Percentiles rank a stretch among this genome's conserved stretches.
phyloP scores from a whole-genome alignment of 2,113 vertebrate genomes.

The Ammospiza caudacuta region DNA sequence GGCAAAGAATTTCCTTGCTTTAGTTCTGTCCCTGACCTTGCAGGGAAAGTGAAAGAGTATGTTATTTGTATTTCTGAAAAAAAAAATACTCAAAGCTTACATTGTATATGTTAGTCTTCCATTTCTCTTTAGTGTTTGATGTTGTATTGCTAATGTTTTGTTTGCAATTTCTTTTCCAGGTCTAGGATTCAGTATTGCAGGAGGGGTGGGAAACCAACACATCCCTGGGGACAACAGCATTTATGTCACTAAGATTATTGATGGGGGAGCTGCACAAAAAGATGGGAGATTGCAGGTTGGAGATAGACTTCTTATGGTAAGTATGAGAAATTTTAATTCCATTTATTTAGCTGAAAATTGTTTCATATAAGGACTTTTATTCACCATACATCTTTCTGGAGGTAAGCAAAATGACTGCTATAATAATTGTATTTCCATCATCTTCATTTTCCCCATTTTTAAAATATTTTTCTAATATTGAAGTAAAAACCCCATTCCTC shows the following conservation, averaged over 20 bases:
- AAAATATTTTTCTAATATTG: not conserved
- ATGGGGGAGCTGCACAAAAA: constrained; percentile 94
- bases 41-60: not conserved
- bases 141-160: not conserved
- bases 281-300: constrained; percentile 91
- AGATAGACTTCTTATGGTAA: constrained; percentile 94
- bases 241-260: constrained; percentile 97
- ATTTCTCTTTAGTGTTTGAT: not conserved
- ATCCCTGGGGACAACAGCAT: constrained; percentile 99
- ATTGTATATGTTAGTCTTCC: not conserved
- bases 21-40: not conserved
- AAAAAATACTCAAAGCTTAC: not conserved
- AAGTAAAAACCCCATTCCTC: not conserved
- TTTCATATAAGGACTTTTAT: not conserved
- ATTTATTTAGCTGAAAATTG: not conserved
- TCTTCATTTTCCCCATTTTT: not conserved
- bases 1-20: not conserved
- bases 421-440: not conserved
- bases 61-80: not conserved
- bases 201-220: constrained; percentile 96
- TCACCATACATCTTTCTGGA: not conserved
- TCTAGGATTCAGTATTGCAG: constrained; percentile 96
- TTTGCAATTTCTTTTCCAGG: constrained; percentile 72
- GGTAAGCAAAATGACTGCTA: not conserved
- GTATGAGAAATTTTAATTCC: constrained; percentile 9